These are phyloP conservation scores for Diuraphis noxia DNA, from an alignment of 1,140 invertebrate genomes.

Conservation along the genomic window DNA sequence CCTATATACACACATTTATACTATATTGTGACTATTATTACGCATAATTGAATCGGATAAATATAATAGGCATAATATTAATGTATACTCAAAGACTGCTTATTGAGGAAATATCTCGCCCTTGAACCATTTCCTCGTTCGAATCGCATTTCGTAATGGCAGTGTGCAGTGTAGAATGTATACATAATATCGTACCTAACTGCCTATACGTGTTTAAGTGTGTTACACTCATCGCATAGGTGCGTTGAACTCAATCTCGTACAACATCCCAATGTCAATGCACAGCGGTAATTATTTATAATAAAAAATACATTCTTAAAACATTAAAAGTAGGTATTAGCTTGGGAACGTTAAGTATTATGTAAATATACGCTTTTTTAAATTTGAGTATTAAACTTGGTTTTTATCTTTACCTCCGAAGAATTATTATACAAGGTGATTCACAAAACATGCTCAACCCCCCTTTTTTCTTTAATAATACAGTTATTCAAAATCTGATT, in stretches of 20 bases:
- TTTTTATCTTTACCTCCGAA: not conserved
- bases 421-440: too few species aligned
- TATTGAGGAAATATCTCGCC: not conserved
- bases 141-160: not conserved
- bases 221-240: not conserved
- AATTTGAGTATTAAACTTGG: not conserved
- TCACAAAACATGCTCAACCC: too few species aligned
- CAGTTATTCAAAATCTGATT: too few species aligned
- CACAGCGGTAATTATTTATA: not conserved
- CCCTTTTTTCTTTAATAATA: too few species aligned
- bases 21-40: not conserved
- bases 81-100: not conserved
- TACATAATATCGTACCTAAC: not conserved
- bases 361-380: not conserved
- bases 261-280: not conserved
- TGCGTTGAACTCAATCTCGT: not conserved
- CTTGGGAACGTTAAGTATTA: not conserved
- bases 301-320: not conserved
- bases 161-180: not conserved
- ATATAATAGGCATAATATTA: not conserved
- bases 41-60: not conserved
- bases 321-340: not conserved
- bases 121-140: not conserved
- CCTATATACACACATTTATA: not conserved
- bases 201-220: not conserved